Evolutionary conservation across 2,888 invertebrate genomes (phyloP).

Genomic region (Heteromyza rotundicornis): DNA sequence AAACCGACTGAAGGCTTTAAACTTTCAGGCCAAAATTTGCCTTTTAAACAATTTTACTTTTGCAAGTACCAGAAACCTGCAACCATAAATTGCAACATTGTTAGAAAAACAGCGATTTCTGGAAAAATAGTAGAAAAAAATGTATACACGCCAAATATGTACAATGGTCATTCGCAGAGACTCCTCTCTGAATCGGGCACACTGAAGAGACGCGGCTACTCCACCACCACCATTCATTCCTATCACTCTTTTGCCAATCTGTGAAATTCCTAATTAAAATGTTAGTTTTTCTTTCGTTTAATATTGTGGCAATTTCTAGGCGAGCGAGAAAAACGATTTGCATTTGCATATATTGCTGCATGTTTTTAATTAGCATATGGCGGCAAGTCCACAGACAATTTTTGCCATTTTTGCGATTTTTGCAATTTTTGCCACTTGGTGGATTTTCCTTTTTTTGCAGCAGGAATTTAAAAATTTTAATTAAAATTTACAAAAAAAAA

Average conservation of each 20-base stretch:
- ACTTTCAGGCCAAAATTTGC: too few relatives aligned
- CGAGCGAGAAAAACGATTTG: background rate
- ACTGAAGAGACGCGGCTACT: background rate
- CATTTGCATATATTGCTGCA: background rate
- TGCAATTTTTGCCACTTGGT: too few relatives aligned
- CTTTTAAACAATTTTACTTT: too few relatives aligned
- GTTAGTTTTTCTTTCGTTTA: too few relatives aligned
- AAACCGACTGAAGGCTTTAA: background rate
- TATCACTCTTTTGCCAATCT: background rate
- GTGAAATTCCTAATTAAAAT: constrained; percentile 1
- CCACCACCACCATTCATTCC: background rate
- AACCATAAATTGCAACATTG: background rate
- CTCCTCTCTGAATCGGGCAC: too few relatives aligned
- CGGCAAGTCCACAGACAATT: too few relatives aligned
- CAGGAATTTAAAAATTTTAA: too few relatives aligned
- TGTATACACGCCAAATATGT: background rate
- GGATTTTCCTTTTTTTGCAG: too few relatives aligned
- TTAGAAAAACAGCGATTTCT: background rate
- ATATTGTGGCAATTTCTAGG: background rate
- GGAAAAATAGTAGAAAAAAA: background rate
- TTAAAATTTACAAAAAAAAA: too few relatives aligned
- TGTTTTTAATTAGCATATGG: background rate
- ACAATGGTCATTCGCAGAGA: too few relatives aligned
- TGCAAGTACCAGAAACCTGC: too few relatives aligned
- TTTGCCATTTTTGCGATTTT: too few relatives aligned